A percentile compares a stretch with the other conserved stretches of the same genome.
Conservation (phyloP, 2,888 invertebrate species). For the Micropterix aruncella region DNA sequence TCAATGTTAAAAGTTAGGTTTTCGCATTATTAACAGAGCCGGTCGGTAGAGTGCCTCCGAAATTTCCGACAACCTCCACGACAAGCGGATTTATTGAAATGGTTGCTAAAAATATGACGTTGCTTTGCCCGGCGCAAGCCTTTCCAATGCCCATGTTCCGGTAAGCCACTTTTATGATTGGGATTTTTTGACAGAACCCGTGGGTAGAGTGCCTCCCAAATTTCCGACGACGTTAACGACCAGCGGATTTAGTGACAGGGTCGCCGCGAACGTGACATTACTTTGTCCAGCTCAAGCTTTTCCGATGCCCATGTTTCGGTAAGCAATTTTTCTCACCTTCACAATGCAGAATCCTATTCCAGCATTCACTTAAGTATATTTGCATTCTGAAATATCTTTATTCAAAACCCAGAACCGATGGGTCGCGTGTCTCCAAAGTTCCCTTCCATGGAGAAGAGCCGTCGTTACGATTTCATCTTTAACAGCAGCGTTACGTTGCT, state of each 20-base stretch:
- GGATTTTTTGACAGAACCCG: conserved; percentile 43
- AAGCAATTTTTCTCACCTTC: conserved; percentile 15
- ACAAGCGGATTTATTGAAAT: conserved; percentile 48
- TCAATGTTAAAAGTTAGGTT: conserved; percentile 4
- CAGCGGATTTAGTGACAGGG: conserved; percentile 45
- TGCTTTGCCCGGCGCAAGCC: conserved; percentile 58
- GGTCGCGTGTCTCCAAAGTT: conserved; percentile 59
- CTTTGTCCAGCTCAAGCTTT: conserved; percentile 62
- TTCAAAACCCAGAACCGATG: conserved; percentile 47
- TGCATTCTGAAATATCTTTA: background rate
- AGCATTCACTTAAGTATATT: conserved; percentile 25
- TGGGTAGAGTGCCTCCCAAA: conserved; percentile 53
- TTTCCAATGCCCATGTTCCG: conserved; percentile 57
- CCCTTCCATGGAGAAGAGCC: conserved; percentile 30
- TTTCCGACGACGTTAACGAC: conserved; percentile 48
- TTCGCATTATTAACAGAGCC: conserved; percentile 49
- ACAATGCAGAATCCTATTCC: conserved; percentile 19
- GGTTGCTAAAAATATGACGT: conserved; percentile 35
- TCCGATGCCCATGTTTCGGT: conserved; percentile 44
- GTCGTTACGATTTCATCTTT: conserved; percentile 26
- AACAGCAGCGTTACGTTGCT: conserved; percentile 37
- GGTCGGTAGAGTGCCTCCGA: conserved; percentile 50
- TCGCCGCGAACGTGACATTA: conserved; percentile 38
- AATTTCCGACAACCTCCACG: conserved; percentile 42
- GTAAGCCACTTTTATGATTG: conserved; percentile 36